Evolutionary conservation across 2,888 invertebrate genomes (phyloP).

Genomic region (Andrena haemorrhoa): DNA sequence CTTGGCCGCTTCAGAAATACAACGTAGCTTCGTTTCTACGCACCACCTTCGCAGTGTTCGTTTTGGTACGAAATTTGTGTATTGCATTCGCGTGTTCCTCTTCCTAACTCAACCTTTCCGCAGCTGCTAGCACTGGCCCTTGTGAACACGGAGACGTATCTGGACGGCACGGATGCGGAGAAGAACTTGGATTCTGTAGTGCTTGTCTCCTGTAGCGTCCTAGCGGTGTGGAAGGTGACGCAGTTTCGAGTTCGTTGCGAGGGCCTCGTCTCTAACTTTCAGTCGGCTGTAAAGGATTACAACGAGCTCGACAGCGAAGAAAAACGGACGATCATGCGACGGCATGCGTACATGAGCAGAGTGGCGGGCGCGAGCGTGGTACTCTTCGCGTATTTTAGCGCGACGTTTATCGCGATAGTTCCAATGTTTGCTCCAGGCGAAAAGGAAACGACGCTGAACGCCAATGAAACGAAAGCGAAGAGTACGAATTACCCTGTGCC

Average conservation of each 20-base stretch:
- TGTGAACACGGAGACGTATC: conserved; percentile 4
- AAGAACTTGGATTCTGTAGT: conserved; percentile 4
- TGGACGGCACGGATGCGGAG: conserved; percentile 11
- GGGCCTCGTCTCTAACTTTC: conserved; percentile 20
- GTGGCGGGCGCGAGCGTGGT: neutral
- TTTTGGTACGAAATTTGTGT: conserved; percentile 8
- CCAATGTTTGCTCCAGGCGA: neutral
- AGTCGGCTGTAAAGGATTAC: conserved; percentile 33
- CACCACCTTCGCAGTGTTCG: neutral
- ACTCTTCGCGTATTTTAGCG: neutral
- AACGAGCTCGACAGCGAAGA: neutral
- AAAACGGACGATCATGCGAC: conserved; percentile 11
- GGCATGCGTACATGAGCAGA: conserved; percentile 29
- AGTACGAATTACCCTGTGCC: conserved; percentile 4
- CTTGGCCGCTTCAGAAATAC: conserved; percentile 30
- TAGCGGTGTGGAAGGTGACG: conserved; percentile 22
- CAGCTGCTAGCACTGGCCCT: neutral
- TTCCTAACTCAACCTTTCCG: too few relatives aligned
- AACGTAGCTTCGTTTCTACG: neutral
- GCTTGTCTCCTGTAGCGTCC: neutral
- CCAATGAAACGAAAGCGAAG: neutral
- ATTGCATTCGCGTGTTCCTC: neutral
- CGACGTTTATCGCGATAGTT: neutral
- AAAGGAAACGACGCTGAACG: neutral
- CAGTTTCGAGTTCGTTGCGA: neutral